These are phyloP conservation scores for Pogonus chalceus DNA, from an alignment of 1,140 invertebrate species.

Conservation along the genomic window DNA sequence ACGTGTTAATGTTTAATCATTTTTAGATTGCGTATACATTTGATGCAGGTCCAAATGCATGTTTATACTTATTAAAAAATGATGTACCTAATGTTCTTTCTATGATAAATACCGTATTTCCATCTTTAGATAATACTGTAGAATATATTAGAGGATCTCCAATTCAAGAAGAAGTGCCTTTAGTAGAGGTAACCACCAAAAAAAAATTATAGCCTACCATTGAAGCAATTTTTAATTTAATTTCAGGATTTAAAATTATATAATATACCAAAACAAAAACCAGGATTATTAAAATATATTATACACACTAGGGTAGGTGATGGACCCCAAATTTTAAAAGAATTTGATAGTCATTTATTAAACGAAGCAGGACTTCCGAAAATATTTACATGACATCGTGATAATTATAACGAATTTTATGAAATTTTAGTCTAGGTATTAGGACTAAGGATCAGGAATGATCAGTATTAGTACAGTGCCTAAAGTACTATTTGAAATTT, in stretches of 20 bases:
- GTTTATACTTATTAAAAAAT: conserved; percentile 74
- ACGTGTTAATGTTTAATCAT: conserved; percentile 14
- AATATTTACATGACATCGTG: conserved; percentile 8
- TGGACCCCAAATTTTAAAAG: conserved; percentile 48
- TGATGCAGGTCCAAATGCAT: conserved; percentile 96
- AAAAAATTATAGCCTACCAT: not conserved
- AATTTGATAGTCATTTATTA: conserved; percentile 43
- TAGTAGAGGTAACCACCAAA: conserved; percentile 25
- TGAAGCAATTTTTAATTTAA: not conserved
- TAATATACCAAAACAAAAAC: conserved; percentile 34
- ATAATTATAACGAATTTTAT: too few species aligned
- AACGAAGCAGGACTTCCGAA: conserved; percentile 39
- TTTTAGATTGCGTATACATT: conserved; percentile 85
- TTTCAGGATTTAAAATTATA: conserved; percentile 38
- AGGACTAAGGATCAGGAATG: too few species aligned
- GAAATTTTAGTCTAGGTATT: too few species aligned
- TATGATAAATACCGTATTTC: conserved; percentile 62
- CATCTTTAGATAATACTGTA: conserved; percentile 37
- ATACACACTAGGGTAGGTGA: conserved; percentile 71
- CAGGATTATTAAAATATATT: conserved; percentile 66
- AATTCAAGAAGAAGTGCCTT: conserved; percentile 21
- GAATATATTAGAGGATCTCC: conserved; percentile 50
- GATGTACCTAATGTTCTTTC: conserved; percentile 57
- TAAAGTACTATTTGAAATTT: too few species aligned
- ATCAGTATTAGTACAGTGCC: too few species aligned